Evolutionary conservation across 1,140 invertebrate species (phyloP).

Genomic region (Eurosta solidaginis): DNA sequence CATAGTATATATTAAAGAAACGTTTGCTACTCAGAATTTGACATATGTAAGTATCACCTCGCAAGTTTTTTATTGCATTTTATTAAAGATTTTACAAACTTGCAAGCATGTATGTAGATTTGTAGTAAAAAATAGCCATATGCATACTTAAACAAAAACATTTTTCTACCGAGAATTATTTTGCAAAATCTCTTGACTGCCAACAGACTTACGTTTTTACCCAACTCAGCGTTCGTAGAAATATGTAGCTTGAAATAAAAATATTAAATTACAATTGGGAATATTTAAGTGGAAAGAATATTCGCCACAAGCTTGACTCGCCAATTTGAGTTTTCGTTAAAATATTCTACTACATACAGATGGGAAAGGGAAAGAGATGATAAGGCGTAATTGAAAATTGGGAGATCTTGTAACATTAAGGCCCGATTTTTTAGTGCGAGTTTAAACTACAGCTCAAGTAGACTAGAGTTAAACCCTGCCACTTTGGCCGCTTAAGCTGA

Average conservation of each 20-base stretch:
- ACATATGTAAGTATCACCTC: background rate
- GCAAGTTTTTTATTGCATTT: background rate
- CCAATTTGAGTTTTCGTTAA: too few species aligned
- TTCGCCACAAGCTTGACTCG: too few species aligned
- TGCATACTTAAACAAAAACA: background rate
- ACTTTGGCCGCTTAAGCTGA: too few species aligned
- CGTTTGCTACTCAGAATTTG: background rate
- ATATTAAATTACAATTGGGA: background rate
- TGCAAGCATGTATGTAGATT: background rate
- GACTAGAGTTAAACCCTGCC: too few species aligned
- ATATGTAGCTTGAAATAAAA: background rate
- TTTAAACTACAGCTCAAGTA: too few species aligned
- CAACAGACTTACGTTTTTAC: background rate
- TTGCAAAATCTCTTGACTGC: background rate
- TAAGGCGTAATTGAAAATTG: too few species aligned
- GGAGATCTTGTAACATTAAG: too few species aligned
- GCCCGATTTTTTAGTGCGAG: too few species aligned
- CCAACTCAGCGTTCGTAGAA: background rate
- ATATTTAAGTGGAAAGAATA: too few species aligned
- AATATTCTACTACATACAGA: too few species aligned
- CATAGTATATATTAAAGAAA: background rate
- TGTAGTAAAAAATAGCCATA: background rate
- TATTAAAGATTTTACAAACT: background rate
- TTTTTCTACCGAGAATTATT: background rate
- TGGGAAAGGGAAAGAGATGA: too few species aligned